These are phyloP conservation scores for Steinernema carpocapsae DNA, from an alignment of 2,888 invertebrate genomes.

Conservation along the genomic window DNA sequence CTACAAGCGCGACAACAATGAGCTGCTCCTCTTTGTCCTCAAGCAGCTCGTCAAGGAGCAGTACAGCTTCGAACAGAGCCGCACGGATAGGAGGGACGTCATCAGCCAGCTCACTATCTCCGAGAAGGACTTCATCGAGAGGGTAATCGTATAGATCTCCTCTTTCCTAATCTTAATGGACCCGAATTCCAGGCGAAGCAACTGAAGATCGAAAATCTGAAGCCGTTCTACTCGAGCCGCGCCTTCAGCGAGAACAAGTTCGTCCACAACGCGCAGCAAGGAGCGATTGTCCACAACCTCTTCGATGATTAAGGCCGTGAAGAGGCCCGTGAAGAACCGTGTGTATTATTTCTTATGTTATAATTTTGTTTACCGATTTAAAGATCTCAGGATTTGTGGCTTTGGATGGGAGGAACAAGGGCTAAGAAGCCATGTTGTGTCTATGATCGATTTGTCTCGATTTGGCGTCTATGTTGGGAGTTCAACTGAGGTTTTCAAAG, in stretches of 20 bases:
- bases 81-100: conserved; percentile 39
- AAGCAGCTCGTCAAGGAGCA: conserved; percentile 77
- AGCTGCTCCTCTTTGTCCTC: conserved; percentile 89
- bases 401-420: too few species aligned
- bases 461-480: too few species aligned
- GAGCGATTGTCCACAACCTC: conserved; percentile 81
- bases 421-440: too few species aligned
- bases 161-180: conserved; percentile 8
- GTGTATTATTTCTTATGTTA: neutral
- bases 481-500: too few species aligned
- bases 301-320: conserved; percentile 43
- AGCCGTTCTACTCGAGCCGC: conserved; percentile 87
- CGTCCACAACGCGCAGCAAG: conserved; percentile 81
- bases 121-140: conserved; percentile 30
- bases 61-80: conserved; percentile 52
- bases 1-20: conserved; percentile 93
- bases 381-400: too few species aligned
- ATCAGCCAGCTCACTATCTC: conserved; percentile 10
- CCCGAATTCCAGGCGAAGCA: conserved; percentile 80
- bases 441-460: too few species aligned
- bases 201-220: conserved; percentile 85
- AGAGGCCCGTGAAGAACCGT: too few species aligned
- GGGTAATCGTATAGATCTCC: neutral
- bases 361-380: conserved; percentile 1
- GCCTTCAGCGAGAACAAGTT: conserved; percentile 88